Evolutionary conservation across 2,797 vertebrate genomes (phyloP), one percentile per base, ranked within the genome.

Genomic region (Neosalanx taihuensis): DNA sequence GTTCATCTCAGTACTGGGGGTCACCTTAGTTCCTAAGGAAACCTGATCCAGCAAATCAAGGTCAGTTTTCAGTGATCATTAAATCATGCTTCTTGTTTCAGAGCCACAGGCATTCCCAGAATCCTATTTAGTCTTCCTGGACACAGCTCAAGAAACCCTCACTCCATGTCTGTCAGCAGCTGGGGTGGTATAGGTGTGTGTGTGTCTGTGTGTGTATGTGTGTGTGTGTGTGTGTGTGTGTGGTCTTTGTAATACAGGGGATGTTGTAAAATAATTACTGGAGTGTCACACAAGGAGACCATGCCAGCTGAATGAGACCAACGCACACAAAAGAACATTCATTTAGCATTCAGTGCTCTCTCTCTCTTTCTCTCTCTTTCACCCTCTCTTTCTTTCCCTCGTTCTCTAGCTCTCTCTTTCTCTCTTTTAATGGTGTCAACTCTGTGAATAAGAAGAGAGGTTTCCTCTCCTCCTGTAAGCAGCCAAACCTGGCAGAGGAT

Each of bases 11-110:
- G 73, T 31, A 15, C 26, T 15, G 10, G 15, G 64, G n/a, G 4
- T 67, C 62, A 51, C 78, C 72, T 79, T 70, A 74, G 74, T 72
- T 79, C 77, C 13, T 29, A 57, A 7, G 68, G 85, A 77, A 87
- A 85, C 73, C 77, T 80, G 83, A 89, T 88, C 86, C 86, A 73
- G 83, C 80, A 85, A 86, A 68, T 72, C 79, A 79, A 80, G 82
- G 86, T 84, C 83, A 72, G 73, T 81, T 86, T 83, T 76, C 73
- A 89, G 84, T 84, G 88, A 90, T 88, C 86, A 79, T 72, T 83
- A 85, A 89, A 87, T 84, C 78, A 77, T 83, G 86, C 72, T 80
- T 46, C 37, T 46, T 46, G 60, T 62, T 70, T 60, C 58, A 23
- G 9, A 29, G 23, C n/a, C 26, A 26, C 56, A 58, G 56, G 15